These are phyloP conservation scores for Yoshiicerus persimilis DNA, from an alignment of 1,140 invertebrate genomes.

Conservation along the genomic window DNA sequence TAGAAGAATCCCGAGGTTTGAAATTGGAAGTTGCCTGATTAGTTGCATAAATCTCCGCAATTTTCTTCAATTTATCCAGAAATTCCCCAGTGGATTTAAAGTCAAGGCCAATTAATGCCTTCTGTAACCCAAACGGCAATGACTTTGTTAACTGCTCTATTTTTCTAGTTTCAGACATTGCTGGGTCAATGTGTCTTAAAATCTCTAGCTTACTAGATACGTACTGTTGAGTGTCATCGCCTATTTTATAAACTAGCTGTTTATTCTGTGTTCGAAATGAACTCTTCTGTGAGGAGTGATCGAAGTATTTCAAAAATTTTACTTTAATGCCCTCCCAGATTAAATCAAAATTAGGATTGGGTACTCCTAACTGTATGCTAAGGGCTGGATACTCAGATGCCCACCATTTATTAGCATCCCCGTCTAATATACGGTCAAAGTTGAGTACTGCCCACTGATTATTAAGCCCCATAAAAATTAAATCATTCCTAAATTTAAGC, in stretches of 20 bases:
- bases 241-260: not conserved
- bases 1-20: no score
- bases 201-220: not conserved
- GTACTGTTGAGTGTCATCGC: not conserved
- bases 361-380: not conserved
- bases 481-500: not conserved
- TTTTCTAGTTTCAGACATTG: not conserved
- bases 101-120: not conserved
- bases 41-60: not conserved
- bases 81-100: not conserved
- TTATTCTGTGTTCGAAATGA: not conserved
- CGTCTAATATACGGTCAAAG: not conserved
- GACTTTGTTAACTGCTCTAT: not conserved
- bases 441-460: not conserved
- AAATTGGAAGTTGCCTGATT: not conserved
- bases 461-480: not conserved
- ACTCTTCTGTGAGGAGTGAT: not conserved
- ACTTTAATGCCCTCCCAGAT: not conserved
- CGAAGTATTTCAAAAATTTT: not conserved
- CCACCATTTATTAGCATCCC: not conserved
- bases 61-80: not conserved
- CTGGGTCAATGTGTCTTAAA: not conserved
- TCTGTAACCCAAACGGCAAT: not conserved
- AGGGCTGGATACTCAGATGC: not conserved
- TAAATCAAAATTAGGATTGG: not conserved